A percentile compares a stretch with the other conserved stretches of the same genome.
phyloP scores from a whole-genome alignment of 2,113 vertebrate species.

The Psittacara wagleri region DNA sequence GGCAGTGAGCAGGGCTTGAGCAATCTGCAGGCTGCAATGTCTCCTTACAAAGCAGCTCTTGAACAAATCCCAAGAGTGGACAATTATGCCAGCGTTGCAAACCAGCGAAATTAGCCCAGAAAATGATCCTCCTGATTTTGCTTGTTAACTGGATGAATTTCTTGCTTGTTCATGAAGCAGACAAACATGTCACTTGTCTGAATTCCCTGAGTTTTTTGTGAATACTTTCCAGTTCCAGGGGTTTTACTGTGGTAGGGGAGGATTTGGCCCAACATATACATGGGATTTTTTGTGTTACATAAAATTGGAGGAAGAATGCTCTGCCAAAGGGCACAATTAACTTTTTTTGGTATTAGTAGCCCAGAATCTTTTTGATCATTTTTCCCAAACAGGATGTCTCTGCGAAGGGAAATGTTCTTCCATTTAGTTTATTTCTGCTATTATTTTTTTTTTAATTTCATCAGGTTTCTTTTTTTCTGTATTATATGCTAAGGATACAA shows the following conservation, averaged over 20 bases:
- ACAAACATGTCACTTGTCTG: background rate
- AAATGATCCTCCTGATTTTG: background rate
- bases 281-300: background rate
- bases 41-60: background rate
- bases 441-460: background rate
- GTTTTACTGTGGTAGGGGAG: background rate
- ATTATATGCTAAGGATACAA: background rate
- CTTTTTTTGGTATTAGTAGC: background rate
- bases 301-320: constrained; percentile 5
- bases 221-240: constrained; percentile 10
- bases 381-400: background rate
- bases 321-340: background rate
- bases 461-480: background rate
- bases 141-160: constrained; percentile 30
- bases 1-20: background rate
- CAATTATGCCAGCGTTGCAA: constrained; percentile 1
- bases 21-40: background rate
- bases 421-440: background rate
- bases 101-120: background rate
- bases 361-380: background rate
- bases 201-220: constrained; percentile 28
- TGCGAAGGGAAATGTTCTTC: background rate
- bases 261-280: constrained; percentile 4
- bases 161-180: constrained; percentile 22
- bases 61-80: background rate